These are phyloP conservation scores for Tachystola acroxantha DNA, from an alignment of 2,888 invertebrate species.

Conservation along the genomic window DNA sequence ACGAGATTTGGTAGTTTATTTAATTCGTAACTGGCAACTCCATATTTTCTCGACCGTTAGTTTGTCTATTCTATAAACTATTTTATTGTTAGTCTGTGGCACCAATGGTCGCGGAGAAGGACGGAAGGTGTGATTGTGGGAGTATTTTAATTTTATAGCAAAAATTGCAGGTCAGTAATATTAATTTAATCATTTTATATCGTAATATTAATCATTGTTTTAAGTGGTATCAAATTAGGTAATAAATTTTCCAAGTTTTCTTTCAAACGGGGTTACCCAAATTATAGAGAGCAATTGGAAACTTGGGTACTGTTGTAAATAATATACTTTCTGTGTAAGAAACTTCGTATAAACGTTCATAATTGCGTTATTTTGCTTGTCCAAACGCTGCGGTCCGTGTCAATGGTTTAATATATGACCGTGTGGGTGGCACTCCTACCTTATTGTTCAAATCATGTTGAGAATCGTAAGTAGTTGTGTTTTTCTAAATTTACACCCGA, in stretches of 20 bases:
- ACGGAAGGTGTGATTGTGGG: constrained; percentile 14
- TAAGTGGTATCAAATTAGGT: too few species aligned
- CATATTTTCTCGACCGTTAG: too few species aligned
- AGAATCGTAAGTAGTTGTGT: constrained; percentile 7
- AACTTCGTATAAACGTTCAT: too few species aligned
- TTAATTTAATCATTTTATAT: constrained; percentile 11
- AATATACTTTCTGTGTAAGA: not conserved
- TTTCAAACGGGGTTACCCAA: too few species aligned
- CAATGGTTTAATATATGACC: not conserved
- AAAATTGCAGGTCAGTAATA: constrained; percentile 19
- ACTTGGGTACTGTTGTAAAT: constrained; percentile 1
- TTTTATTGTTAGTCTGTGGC: too few species aligned
- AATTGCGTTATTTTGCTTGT: not conserved
- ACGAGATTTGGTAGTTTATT: too few species aligned
- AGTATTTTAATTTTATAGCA: constrained; percentile 9
- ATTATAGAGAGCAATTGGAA: too few species aligned
- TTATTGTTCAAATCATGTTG: constrained; percentile 12
- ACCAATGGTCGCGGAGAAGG: too few species aligned
- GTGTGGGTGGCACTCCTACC: constrained; percentile 6
- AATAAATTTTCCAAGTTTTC: too few species aligned
- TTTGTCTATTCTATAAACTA: too few species aligned
- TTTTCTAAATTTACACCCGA: constrained; percentile 39
- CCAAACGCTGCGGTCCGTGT: not conserved
- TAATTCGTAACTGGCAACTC: too few species aligned
- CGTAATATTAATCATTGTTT: too few species aligned